Conservation (phyloP, 2,888 invertebrate genomes). For the Drosophila longiperda region DNA sequence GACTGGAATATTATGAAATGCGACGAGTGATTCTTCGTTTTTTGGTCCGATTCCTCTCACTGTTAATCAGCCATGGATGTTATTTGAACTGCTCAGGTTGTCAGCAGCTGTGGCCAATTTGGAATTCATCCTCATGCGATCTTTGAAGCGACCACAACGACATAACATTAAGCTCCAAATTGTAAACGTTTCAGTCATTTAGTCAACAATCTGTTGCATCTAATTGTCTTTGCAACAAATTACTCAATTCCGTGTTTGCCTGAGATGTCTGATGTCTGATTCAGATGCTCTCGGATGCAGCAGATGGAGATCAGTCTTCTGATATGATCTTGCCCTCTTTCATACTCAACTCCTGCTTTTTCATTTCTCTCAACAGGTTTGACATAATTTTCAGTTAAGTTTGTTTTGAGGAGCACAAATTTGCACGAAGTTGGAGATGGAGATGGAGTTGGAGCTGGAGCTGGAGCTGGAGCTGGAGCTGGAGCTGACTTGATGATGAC, state of each 20-base stretch:
- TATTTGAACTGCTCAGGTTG: conserved; percentile 52
- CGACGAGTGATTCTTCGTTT: conserved; percentile 31
- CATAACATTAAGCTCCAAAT: conserved; percentile 30
- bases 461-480: conserved; percentile 35
- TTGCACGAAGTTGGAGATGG: conserved; percentile 62
- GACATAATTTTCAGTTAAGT: conserved; percentile 78
- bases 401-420: conserved; percentile 75
- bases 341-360: background rate
- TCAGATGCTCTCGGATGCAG: conserved; percentile 21
- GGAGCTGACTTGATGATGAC: conserved; percentile 40
- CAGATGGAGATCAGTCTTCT: conserved; percentile 34
- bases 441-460: conserved; percentile 42
- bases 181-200: conserved; percentile 72
- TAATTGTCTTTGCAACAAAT: conserved; percentile 76
- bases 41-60: conserved; percentile 14
- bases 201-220: conserved; percentile 80
- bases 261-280: conserved; percentile 10
- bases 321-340: conserved; percentile 20
- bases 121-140: conserved; percentile 22
- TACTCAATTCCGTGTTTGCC: conserved; percentile 64
- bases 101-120: conserved; percentile 48
- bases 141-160: conserved; percentile 27
- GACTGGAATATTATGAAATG: conserved; percentile 71
- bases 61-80: conserved; percentile 45
- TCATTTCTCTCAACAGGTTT: conserved; percentile 65